Base-by-base conservation (phyloP, 2,888 invertebrate genomes). In the Euzophera pinguis region DNA sequence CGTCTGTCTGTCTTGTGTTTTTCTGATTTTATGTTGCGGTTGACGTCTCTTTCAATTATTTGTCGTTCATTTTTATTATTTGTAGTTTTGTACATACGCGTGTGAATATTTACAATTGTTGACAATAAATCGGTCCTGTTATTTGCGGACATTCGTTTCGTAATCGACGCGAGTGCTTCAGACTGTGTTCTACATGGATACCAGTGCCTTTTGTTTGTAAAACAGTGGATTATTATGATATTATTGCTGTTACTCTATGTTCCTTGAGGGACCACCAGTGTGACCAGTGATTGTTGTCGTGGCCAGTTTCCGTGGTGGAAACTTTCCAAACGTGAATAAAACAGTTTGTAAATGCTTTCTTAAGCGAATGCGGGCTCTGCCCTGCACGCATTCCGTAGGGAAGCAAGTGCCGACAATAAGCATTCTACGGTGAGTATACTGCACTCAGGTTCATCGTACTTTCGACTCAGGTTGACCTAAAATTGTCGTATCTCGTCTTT, bases 271-370 rank as follows among this genome's bases (percentile, higher is more conserved):
- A 76, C 71, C 72, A 75, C 72, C 73, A 82, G 81, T 88, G 86
- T 84, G 79, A 84, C 80, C 84, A 88, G 89, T 89, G 88, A 89
- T 88, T 90, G 89, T 89, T 87, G 87, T 85, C 86, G 84, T 84
- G 83, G 84, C 89, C 81, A 84, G 88, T 88, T 90, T 87, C 84
- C 82, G 78, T 79, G 73, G 73, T 80, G 88, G 84, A 85, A 84
- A 88, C 86, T 88, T 89, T 88, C 87, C 80, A 85, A 89, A 86
- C 84, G 84, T 86, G 85, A 83, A 86, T 86, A 84, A 84, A 84
- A 87, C 82, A 81, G 84, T 84, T 80, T 84, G 81, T 88, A 84
- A n/a, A 89, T 88, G 87, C 84, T 81, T 82, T 79, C 84, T 81
- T 88, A n/a, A 85, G 84, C 84, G 81, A 84, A 83, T 88, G 89